These are phyloP conservation scores for Phymorhynchus buccinoides DNA, from an alignment of 1,140 invertebrate genomes.

Conservation along the genomic window DNA sequence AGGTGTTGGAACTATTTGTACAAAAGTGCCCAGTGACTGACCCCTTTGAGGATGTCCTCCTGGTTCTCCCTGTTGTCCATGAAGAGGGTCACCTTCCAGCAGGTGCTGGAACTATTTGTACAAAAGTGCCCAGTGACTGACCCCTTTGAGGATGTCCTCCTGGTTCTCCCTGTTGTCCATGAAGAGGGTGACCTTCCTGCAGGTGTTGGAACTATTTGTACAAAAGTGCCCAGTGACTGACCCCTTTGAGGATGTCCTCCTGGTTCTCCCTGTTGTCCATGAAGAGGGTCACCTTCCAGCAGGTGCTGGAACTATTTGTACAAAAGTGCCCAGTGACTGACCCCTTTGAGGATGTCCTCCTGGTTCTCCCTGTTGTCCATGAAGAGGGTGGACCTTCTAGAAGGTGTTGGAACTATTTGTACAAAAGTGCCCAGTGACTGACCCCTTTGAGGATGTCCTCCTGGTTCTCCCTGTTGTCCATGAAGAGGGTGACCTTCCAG, in stretches of 20 bases:
- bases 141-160: conserved; percentile 94
- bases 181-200: conserved; percentile 98
- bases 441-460: conserved; percentile 95
- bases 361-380: conserved; percentile 91
- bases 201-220: too few species aligned
- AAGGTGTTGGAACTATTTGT: conserved; percentile 94
- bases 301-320: too few species aligned
- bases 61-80: conserved; percentile 91
- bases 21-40: conserved; percentile 55
- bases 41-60: conserved; percentile 94
- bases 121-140: conserved; percentile 55
- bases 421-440: conserved; percentile 34
- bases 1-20: too few species aligned
- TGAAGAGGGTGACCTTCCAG: conserved; percentile 97
- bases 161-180: conserved; percentile 91
- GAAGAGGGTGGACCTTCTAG: conserved; percentile 97
- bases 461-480: conserved; percentile 90
- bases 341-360: conserved; percentile 94
- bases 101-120: too few species aligned
- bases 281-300: conserved; percentile 98
- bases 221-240: conserved; percentile 55
- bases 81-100: conserved; percentile 98
- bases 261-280: conserved; percentile 91
- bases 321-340: conserved; percentile 55
- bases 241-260: conserved; percentile 94